Evolutionary conservation across 2,888 invertebrate genomes (phyloP).

Genomic region (Fragum sueziense): DNA sequence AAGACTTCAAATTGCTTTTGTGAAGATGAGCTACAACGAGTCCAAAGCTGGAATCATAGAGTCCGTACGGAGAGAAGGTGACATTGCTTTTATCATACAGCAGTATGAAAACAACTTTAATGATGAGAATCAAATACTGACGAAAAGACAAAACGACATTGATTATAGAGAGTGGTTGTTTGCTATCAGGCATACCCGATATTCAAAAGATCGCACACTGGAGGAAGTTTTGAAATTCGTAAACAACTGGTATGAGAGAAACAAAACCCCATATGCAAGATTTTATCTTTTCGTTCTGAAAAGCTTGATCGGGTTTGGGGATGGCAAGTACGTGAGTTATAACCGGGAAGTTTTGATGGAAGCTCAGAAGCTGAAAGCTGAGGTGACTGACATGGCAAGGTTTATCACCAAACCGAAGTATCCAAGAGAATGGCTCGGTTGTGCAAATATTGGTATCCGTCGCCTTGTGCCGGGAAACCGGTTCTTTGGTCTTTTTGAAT

Average conservation of each 20-base stretch:
- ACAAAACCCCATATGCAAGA: slow-evolving; percentile 46
- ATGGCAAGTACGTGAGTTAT: slow-evolving; percentile 9
- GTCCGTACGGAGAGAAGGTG: slow-evolving; percentile 1
- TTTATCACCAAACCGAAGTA: slow-evolving; percentile 47
- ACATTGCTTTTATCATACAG: slow-evolving; percentile 24
- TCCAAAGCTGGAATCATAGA: slow-evolving; percentile 25
- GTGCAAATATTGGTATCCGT: slow-evolving; percentile 35
- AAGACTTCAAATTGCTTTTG: slow-evolving; percentile 32
- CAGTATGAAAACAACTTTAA: slow-evolving; percentile 32
- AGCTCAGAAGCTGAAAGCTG: slow-evolving; percentile 47
- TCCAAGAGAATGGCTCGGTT: slow-evolving; percentile 61
- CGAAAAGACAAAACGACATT: slow-evolving; percentile 35
- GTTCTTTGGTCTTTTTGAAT: slow-evolving; percentile 44
- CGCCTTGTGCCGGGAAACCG: slow-evolving; percentile 46
- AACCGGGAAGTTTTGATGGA: slow-evolving; percentile 36
- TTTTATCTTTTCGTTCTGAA: slow-evolving; percentile 59
- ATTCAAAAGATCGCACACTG: slow-evolving; percentile 21
- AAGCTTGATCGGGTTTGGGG: slow-evolving; percentile 58
- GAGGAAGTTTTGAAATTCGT: slow-evolving; percentile 50
- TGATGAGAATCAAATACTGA: not conserved
- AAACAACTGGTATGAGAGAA: slow-evolving; percentile 45
- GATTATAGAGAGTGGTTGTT: slow-evolving; percentile 60
- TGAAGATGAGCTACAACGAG: slow-evolving; percentile 31
- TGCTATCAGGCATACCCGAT: slow-evolving; percentile 46
- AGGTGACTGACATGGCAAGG: slow-evolving; percentile 44